phyloP scores from a whole-genome alignment of 2,888 invertebrate genomes.

The Poecilus cupreus region DNA sequence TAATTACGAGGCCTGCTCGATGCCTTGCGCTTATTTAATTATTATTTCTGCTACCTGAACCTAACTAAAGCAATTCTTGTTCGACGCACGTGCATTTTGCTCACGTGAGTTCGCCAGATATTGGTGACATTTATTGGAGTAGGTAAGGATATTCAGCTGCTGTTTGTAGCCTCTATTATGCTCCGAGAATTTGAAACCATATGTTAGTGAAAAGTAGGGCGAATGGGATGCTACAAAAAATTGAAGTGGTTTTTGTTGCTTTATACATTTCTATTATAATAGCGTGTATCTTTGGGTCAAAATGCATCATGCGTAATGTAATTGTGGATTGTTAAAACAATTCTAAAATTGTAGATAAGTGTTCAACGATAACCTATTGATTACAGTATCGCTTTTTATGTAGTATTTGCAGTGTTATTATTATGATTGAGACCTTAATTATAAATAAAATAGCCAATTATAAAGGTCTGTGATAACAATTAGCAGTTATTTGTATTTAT shows the following conservation, averaged over 20 bases:
- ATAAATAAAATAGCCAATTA: conserved; percentile 37
- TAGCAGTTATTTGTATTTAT: conserved; percentile 14
- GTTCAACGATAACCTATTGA: conserved; percentile 34
- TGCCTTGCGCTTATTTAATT: conserved; percentile 40
- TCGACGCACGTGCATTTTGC: background rate
- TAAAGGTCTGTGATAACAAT: conserved; percentile 20
- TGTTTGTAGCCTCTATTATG: background rate
- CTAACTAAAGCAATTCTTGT: background rate
- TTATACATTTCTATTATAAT: too few species aligned
- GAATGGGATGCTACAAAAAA: background rate
- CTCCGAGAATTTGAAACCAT: background rate
- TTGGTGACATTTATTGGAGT: background rate
- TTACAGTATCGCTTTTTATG: background rate
- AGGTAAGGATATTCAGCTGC: background rate
- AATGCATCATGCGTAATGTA: background rate
- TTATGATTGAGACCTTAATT: conserved; percentile 2
- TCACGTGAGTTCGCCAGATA: conserved; percentile 2
- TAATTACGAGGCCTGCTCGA: conserved; percentile 32
- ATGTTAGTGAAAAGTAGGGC: conserved; percentile 6
- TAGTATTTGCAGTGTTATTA: conserved; percentile 1
- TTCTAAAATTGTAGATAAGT: background rate
- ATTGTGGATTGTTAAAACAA: background rate
- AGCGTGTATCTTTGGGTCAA: too few species aligned
- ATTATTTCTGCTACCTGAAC: conserved; percentile 35
- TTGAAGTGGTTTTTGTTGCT: background rate